Evolutionary conservation across 2,888 invertebrate species (phyloP).

Genomic region (Tetragnatha montana): DNA sequence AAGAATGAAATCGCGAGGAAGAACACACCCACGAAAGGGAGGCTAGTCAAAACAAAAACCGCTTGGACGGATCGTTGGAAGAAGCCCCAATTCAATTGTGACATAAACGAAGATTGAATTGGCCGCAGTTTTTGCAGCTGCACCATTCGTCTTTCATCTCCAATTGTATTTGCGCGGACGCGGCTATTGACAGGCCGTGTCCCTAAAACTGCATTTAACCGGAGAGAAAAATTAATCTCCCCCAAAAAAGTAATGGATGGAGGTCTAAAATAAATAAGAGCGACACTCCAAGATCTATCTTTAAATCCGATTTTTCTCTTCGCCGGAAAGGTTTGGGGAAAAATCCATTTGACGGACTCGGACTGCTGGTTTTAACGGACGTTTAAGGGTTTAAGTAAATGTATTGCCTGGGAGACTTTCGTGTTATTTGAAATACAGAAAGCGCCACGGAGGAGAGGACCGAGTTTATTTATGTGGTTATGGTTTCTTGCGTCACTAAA

Average conservation of each 20-base stretch:
- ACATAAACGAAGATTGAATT: constrained; percentile 51
- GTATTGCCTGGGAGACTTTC: too few relatives aligned
- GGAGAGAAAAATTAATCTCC: neutral
- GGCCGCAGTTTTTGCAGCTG: constrained; percentile 8
- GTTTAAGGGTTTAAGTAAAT: neutral
- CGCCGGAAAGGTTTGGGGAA: neutral
- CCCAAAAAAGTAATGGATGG: neutral
- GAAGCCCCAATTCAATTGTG: constrained; percentile 22
- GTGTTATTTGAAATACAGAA: too few relatives aligned
- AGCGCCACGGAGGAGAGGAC: too few relatives aligned
- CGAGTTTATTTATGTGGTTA: too few relatives aligned
- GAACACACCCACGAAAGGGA: neutral
- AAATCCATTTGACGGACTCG: neutral
- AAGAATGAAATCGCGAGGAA: neutral
- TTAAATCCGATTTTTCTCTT: constrained; percentile 35
- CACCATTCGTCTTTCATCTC: constrained; percentile 27
- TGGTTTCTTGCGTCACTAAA: too few relatives aligned
- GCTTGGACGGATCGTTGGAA: neutral
- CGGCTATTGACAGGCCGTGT: neutral
- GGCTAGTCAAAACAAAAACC: neutral
- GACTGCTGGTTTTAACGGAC: neutral
- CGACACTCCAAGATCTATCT: constrained; percentile 34
- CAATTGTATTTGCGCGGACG: constrained; percentile 18
- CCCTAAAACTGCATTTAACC: constrained; percentile 41
- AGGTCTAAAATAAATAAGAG: constrained; percentile 24